These are phyloP conservation scores for Pseudolaguvia tuberculata DNA, from an alignment of 2,113 vertebrate species.

Conservation along the genomic window DNA sequence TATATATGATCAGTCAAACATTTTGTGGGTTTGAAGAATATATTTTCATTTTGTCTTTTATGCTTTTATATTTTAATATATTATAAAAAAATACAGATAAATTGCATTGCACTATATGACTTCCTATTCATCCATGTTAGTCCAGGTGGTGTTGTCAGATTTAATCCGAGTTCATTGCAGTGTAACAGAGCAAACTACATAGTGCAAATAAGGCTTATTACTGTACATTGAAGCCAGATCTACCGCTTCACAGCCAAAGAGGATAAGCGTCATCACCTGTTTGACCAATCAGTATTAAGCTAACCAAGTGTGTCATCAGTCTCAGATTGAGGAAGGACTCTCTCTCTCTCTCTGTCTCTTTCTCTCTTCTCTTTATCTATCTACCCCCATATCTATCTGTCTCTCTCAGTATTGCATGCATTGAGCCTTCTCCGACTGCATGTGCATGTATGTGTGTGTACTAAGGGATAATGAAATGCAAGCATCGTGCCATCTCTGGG, in stretches of 20 bases:
- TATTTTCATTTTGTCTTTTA: too few relatives aligned
- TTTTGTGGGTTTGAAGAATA: too few relatives aligned
- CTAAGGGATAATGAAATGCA: constrained; percentile 74
- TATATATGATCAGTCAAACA: too few relatives aligned
- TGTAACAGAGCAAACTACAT: neutral
- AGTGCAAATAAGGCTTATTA: constrained; percentile 25
- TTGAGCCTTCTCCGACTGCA: constrained; percentile 4
- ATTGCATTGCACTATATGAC: neutral
- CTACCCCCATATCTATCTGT: neutral
- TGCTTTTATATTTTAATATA: too few relatives aligned
- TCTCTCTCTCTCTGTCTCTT: neutral
- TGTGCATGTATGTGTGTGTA: constrained; percentile 51
- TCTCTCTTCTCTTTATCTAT: constrained; percentile 10
- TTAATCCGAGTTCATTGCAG: neutral
- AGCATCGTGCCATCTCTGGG: constrained; percentile 67
- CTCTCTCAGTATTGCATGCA: constrained; percentile 20
- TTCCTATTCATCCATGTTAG: constrained; percentile 1
- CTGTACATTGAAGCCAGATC: constrained; percentile 36
- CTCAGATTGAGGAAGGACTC: constrained; percentile 68
- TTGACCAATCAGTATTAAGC: constrained; percentile 70
- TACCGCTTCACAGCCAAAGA: constrained; percentile 64
- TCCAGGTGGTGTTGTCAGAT: neutral
- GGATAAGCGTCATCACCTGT: constrained; percentile 60
- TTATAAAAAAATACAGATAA: too few relatives aligned
- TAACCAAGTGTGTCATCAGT: constrained; percentile 71